Base-by-base conservation (phyloP, 2,888 invertebrate genomes). In the Monopis laevigella region DNA sequence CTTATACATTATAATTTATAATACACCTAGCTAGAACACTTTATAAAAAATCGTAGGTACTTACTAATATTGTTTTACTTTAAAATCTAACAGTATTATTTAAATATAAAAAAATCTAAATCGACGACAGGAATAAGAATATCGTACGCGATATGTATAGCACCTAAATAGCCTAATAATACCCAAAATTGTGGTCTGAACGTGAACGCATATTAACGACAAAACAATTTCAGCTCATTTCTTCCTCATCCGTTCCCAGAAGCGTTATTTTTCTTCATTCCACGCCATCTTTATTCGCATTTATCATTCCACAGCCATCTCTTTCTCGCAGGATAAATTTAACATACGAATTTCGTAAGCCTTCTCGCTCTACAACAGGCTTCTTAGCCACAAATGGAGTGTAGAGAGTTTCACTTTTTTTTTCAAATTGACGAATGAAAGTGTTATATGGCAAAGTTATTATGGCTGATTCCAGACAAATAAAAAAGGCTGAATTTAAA, bases 391-490 rank as follows among this genome's bases (percentile, higher is more conserved):
- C 50, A 58, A 59, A 63, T 56, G 50, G 50, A 50, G 52, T 40
- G 26, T 48, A 48, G 53, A 55, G 58, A 58, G 45, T 58, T 55
- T 52, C 52, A 55, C 54, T 50, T 56, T 54, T 47, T 39, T 57
- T 60, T 55, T 53, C 55, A 58, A 61, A 63, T 63, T 61, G 58
- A 51, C 53, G 47, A 43, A 48, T 43, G 42, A 41, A 51, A 52
- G 52, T 51, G 50, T 29, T 30, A 44, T 43, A 39, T 32, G 51
- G 52, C 21, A 52, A 58, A 56, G 58, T 62, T 60, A 54, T 46
- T 43, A 43, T 29, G 21, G 28, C 40, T 42, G 51, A 57, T 36
- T 36, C 21, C 19, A 19, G 21, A 21, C 12, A 16, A 36, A n/a
- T 34, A 34, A 34, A 34, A 36, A 36, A 21, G 4, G 36, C 36